phyloP scores from a whole-genome alignment of 2,113 vertebrate genomes.

The Pandion haliaetus region DNA sequence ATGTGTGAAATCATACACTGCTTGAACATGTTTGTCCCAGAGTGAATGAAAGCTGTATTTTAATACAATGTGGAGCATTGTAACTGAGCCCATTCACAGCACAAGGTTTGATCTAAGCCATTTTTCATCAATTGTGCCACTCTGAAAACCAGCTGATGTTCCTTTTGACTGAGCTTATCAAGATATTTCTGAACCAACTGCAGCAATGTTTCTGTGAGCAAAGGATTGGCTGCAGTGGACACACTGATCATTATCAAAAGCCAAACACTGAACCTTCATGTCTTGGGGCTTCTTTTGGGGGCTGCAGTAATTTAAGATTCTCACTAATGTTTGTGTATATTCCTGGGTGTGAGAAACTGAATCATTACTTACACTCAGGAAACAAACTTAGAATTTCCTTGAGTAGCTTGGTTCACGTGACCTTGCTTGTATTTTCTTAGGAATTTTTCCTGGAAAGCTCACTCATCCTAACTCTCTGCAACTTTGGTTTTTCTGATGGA shows the following conservation, averaged over 20 bases:
- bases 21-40: neutral
- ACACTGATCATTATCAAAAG: neutral
- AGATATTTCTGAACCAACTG: neutral
- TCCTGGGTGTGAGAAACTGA: neutral
- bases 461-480: neutral
- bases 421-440: neutral
- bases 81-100: neutral
- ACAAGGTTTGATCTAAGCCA: neutral
- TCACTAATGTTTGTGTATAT: neutral
- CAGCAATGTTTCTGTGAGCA: neutral
- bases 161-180: neutral
- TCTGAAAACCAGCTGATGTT: neutral
- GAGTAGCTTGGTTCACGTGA: neutral
- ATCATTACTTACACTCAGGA: neutral
- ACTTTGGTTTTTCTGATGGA: neutral
- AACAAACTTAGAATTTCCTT: neutral
- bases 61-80: neutral
- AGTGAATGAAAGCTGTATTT: neutral
- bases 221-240: neutral
- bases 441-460: constrained; percentile 34
- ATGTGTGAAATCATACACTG: neutral
- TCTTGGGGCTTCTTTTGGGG: neutral
- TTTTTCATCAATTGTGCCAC: neutral
- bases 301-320: neutral
- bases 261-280: neutral